A percentile compares a stretch with the other conserved stretches of the same genome.
phyloP scores from a whole-genome alignment of 2,797 vertebrate genomes.

The Phrynocephalus guinanensis region DNA sequence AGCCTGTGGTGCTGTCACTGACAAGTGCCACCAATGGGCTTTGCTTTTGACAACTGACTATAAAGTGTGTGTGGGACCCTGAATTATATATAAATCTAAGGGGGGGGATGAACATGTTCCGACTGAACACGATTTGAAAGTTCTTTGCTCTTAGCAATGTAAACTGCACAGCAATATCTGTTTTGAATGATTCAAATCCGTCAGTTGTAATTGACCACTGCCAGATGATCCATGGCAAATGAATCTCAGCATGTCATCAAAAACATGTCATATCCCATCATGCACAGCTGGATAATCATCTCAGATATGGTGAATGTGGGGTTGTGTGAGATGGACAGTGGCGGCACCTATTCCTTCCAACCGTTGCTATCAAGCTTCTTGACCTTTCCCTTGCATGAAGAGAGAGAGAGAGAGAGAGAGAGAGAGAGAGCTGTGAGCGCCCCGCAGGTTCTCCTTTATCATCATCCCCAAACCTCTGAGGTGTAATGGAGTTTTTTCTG shows the following conservation, averaged over 20 bases:
- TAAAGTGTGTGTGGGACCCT: not conserved
- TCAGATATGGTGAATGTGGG: not conserved
- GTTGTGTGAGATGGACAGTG: not conserved
- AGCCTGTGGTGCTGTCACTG: not conserved
- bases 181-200: not conserved
- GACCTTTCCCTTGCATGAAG: not conserved
- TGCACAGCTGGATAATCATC: not conserved
- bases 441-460: no score
- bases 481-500: not conserved
- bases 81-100: constrained; percentile 10
- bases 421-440: no score
- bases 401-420: no score
- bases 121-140: constrained; percentile 8
- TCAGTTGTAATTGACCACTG: not conserved
- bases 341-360: not conserved
- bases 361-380: not conserved
- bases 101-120: constrained; percentile 24
- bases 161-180: not conserved
- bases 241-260: not conserved
- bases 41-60: constrained; percentile 17
- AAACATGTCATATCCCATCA: not conserved
- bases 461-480: not conserved
- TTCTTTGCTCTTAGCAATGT: not conserved
- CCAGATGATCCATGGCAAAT: not conserved
- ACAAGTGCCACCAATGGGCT: not conserved